A percentile compares a stretch with the other conserved stretches of the same genome.
These are phyloP conservation scores for Ibycter americanus DNA, from an alignment of 2,797 vertebrate genomes.

Conservation along the genomic window DNA sequence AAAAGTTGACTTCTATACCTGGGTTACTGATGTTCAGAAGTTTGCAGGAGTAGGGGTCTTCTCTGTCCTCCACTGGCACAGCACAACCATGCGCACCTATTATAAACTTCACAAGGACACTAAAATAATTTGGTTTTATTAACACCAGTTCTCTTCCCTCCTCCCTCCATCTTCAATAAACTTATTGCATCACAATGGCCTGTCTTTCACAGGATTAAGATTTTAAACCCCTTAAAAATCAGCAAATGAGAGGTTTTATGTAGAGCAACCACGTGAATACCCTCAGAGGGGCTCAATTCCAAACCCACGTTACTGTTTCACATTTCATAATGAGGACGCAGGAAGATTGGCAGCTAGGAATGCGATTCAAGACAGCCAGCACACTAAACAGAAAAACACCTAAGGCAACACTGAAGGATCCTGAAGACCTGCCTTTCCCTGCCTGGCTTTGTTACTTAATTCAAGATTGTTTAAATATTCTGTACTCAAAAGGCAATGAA, in stretches of 20 bases:
- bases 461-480: background rate
- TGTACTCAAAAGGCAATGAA: background rate
- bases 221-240: background rate
- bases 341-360: background rate
- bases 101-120: conserved; percentile 96
- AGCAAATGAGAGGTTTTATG: background rate
- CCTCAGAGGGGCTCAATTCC: background rate
- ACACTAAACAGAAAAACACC: background rate
- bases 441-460: background rate
- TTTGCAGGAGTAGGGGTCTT: conserved; percentile 93
- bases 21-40: conserved; percentile 90
- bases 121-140: conserved; percentile 74
- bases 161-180: conserved; percentile 4
- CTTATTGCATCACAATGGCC: background rate
- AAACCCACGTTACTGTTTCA: background rate
- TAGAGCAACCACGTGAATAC: background rate
- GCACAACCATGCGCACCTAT: conserved; percentile 88
- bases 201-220: background rate
- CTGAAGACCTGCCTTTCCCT: background rate
- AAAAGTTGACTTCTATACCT: conserved; percentile 74
- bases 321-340: background rate
- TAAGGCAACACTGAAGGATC: background rate
- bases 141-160: conserved; percentile 50
- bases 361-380: background rate
- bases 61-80: conserved; percentile 91